phyloP scores from a whole-genome alignment of 2,888 invertebrate genomes.

The Siphlonurus alternatus region DNA sequence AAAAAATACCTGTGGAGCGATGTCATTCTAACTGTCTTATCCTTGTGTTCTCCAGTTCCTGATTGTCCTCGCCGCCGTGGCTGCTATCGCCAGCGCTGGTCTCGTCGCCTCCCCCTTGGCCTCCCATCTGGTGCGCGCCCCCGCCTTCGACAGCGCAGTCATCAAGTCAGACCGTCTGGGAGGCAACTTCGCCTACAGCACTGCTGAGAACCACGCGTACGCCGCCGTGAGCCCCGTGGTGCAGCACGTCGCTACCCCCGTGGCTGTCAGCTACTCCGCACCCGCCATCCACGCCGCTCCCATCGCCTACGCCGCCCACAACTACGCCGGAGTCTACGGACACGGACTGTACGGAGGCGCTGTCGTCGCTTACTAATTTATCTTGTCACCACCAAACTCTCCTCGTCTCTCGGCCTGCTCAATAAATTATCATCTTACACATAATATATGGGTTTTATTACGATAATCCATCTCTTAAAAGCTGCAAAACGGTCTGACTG shows the following conservation, averaged over 20 bases:
- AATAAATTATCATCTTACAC: too few relatives aligned
- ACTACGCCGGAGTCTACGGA: slow-evolving; percentile 5
- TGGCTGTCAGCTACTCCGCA: slow-evolving; percentile 19
- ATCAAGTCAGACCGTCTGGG: slow-evolving; percentile 23
- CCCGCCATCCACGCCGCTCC: slow-evolving; percentile 5
- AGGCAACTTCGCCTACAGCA: slow-evolving; percentile 24
- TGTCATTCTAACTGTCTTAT: too few relatives aligned
- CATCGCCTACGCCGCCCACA: not conserved
- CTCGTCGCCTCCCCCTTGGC: slow-evolving; percentile 7
- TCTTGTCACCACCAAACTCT: not conserved
- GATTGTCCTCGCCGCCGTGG: slow-evolving; percentile 6
- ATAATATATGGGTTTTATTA: too few relatives aligned
- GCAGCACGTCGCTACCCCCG: slow-evolving; percentile 18
- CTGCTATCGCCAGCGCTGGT: slow-evolving; percentile 5
- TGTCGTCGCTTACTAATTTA: slow-evolving; percentile 8
- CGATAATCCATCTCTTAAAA: too few relatives aligned
- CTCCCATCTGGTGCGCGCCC: slow-evolving; percentile 19
- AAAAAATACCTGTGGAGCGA: too few relatives aligned
- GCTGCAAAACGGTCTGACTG: too few relatives aligned
- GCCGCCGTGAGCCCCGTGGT: slow-evolving; percentile 21
- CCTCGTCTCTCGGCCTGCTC: too few relatives aligned
- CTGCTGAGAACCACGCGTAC: slow-evolving; percentile 22
- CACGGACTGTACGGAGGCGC: slow-evolving; percentile 6
- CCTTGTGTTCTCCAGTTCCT: slow-evolving; percentile 1
- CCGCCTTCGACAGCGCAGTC: slow-evolving; percentile 22